Conservation (phyloP, 92 coral and sea anemone species). For the Zoanthus solanderi region DNA sequence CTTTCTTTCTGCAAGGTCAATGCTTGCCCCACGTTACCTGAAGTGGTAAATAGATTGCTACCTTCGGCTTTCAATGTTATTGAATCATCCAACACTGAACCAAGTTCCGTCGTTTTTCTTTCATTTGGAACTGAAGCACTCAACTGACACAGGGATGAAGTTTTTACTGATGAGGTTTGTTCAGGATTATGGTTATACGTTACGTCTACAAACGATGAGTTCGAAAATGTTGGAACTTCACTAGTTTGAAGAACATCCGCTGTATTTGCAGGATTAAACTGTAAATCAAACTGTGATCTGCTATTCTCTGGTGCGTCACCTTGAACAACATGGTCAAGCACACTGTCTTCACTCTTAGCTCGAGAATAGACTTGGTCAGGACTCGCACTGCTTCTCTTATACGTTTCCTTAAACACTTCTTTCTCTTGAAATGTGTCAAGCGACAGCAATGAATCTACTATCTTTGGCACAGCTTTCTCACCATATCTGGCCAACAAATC, state of each 20-base stretch:
- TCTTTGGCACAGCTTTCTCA: slow-evolving; percentile 68
- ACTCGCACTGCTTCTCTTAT: not conserved
- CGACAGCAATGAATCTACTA: slow-evolving; percentile 71
- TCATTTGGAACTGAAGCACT: not conserved
- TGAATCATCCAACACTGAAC: not conserved
- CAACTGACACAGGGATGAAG: not conserved
- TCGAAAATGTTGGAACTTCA: slow-evolving; percentile 40
- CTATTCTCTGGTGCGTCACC: not conserved
- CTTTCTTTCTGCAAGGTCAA: not conserved
- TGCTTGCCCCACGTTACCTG: not conserved
- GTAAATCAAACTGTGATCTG: not conserved
- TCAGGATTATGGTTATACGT: not conserved
- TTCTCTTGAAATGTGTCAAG: not conserved
- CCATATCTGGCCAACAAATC: slow-evolving; percentile 47
- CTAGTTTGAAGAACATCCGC: not conserved
- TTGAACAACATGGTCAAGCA: not conserved
- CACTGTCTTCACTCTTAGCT: not conserved
- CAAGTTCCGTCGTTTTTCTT: not conserved
- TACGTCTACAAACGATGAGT: not conserved
- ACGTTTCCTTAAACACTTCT: not conserved
- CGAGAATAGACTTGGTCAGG: not conserved
- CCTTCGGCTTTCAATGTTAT: not conserved
- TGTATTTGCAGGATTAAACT: not conserved
- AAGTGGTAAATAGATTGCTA: not conserved
- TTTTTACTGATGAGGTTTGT: not conserved